A percentile compares a stretch with the other conserved stretches of the same genome.
phyloP scores from a whole-genome alignment of 2,888 invertebrate genomes.

The Apamea anceps region DNA sequence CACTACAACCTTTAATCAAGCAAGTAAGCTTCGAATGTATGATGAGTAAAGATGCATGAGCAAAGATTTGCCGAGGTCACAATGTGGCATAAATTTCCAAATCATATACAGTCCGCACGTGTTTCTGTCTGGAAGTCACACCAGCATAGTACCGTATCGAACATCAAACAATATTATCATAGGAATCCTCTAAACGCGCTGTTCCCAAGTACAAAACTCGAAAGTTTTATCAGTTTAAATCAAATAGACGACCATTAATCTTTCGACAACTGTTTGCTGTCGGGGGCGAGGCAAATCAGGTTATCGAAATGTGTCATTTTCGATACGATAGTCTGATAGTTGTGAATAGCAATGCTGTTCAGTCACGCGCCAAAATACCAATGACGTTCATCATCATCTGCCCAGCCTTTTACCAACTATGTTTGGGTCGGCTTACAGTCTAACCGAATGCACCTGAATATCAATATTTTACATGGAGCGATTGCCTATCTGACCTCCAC shows the following conservation, averaged over 20 bases:
- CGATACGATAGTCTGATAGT: background rate
- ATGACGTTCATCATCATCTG: background rate
- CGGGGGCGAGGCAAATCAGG: no score
- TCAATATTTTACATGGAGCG: no score
- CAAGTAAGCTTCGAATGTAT: background rate
- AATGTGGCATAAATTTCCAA: background rate
- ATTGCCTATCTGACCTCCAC: no score
- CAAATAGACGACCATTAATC: no score
- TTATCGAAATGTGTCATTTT: background rate
- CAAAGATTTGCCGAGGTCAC: slow-evolving; percentile 1
- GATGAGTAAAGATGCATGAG: background rate
- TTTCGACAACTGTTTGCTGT: no score
- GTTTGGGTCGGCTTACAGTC: no score
- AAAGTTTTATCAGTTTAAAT: no score
- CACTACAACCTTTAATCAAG: background rate
- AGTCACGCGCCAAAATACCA: background rate
- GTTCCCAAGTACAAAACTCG: no score
- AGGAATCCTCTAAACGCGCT: no score
- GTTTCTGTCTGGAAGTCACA: background rate
- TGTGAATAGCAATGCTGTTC: background rate
- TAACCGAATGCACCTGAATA: no score
- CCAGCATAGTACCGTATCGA: background rate
- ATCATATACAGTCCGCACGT: background rate
- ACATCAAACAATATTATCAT: no score
- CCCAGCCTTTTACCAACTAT: no score